phyloP scores from a whole-genome alignment of 30 jellyfish, hydroid and myxozoan species.

The Chironex yamaguchii region DNA sequence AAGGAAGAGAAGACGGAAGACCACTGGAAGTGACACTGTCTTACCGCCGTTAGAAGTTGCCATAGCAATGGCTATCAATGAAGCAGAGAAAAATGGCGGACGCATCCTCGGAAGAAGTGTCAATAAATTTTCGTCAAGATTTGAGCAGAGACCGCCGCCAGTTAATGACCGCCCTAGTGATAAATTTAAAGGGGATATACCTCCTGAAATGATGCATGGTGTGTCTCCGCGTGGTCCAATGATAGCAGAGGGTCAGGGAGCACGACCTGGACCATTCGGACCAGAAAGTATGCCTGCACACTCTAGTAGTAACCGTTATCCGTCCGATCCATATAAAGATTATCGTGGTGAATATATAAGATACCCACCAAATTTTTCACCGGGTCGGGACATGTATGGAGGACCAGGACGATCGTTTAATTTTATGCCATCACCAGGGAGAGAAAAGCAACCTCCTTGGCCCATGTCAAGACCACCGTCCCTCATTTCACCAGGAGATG shows the following conservation, averaged over 20 bases:
- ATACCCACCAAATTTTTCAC: not conserved
- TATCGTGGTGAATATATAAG: not conserved
- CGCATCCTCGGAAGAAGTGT: conserved; percentile 92
- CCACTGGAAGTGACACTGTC: conserved; percentile 98
- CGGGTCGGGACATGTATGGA: not conserved
- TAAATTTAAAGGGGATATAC: conserved; percentile 41
- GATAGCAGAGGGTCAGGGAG: not conserved
- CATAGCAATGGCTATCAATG: conserved; percentile 96
- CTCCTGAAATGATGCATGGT: conserved; percentile 15
- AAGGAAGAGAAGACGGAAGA: conserved; percentile 92
- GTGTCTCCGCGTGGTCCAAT: not conserved
- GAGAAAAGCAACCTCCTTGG: conserved; percentile 64
- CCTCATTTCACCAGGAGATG: conserved; percentile 65
- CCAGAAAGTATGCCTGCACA: not conserved
- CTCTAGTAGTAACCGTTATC: not conserved
- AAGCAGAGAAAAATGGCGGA: conserved; percentile 97
- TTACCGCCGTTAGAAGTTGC: conserved; percentile 99
- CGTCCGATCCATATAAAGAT: not conserved
- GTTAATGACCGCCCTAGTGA: conserved; percentile 61
- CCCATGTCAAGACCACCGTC: conserved; percentile 58
- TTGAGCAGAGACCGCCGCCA: conserved; percentile 55
- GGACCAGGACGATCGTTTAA: not conserved
- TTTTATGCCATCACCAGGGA: conserved; percentile 64
- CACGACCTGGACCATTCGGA: not conserved
- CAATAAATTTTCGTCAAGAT: conserved; percentile 50